Evolutionary conservation across 2,797 vertebrate genomes (phyloP), one percentile per base, ranked within the genome.

Genomic region (Sebastes elongatus): DNA sequence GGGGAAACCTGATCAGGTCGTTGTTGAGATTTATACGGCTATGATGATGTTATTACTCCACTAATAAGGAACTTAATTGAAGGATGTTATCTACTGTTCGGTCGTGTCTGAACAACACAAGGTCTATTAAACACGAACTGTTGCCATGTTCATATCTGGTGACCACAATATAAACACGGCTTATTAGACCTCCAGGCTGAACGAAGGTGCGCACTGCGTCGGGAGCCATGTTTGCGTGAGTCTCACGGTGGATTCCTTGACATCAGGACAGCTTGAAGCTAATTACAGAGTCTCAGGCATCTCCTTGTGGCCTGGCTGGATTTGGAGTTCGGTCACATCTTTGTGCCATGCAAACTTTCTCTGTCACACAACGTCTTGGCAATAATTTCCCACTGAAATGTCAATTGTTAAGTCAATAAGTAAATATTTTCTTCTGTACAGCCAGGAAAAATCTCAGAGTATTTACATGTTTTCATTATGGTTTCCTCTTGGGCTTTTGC

Each of bases 371-470:
- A 82, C 6, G 22, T 84, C 73, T 62, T 85, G 70, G 80, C 52
- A 76, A 59, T 83, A 69, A 61, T 77, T 76, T 74, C 27, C 53
- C 10, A 46, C 49, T 57, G 53, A 84, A 80, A 88, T 46, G 38
- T 85, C 84, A 73, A 73, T 82, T 75, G 76, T 83, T 56, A 71
- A 80, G 67, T 83, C 84, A 78, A 61, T 77, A 74, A 77, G 71
- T 88, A 83, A 88, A 88, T 76, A 84, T 89, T 91, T 89, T 87
- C 46, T 49, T 77, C 60, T 71, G 22, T 35, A 56, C 22, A 68
- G 74, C 71, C 62, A 65, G 71, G 32, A 76, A 71, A 63, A 70
- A 55, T 70, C 46, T 83, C 33, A 1, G 52, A 74, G 35, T 59
- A 59, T 89, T 82, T 82, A 42, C 22, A 56, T 86, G 79, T 81